Evolutionary conservation across 1,140 invertebrate genomes (phyloP), one percentile per base, ranked within the genome.

Genomic region (Lepidurus couesii): DNA sequence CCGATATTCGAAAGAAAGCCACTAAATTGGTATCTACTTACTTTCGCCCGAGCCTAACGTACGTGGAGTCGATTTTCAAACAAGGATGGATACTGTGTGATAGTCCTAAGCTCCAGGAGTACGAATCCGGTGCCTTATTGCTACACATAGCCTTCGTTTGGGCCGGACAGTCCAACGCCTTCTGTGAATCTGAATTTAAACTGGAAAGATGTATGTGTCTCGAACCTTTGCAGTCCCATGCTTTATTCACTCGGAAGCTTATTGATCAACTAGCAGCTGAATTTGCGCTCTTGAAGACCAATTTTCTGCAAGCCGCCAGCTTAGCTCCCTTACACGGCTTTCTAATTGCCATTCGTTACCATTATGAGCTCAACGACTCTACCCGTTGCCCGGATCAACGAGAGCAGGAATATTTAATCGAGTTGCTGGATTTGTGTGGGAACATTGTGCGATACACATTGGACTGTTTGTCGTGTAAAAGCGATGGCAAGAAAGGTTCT

Each of bases 91-190:
- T 78, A 7, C 81, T 86, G 74, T 87, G 87, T 79, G 85, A 86
- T 79, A 88, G 87, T 65, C 85, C 85, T 7, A 87, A 88, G 80
- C 87, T 88, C 79, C 87, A 87, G 81, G 85, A 89, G 81, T 85
- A 84, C 74, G 87, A 88, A 80, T 87, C 86, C 81, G 89, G 88
- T 42, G 85, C 86, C 43, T 79, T 83, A 9, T 45, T 89, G n/a
- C 79, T 86, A 9, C 83, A 84, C 81, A 82, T 87, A 75, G 76
- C 87, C 21, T 78, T 80, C 65, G 80, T 80, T 45, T 81, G 84
- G 16, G 47, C n/a, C 24, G 34, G 34, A 0, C 73, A 79, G 42
- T n/a, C n/a, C 21, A 45, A 73, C 7, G 7, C 34, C 34, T 34
- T 34, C 34, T 34, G 2, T 3, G 34, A 34, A 34, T 34, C 45